Evolutionary conservation across 37 sponge, comb jelly and placozoan species (phyloP).

Genomic region (Tethya wilhelma): DNA sequence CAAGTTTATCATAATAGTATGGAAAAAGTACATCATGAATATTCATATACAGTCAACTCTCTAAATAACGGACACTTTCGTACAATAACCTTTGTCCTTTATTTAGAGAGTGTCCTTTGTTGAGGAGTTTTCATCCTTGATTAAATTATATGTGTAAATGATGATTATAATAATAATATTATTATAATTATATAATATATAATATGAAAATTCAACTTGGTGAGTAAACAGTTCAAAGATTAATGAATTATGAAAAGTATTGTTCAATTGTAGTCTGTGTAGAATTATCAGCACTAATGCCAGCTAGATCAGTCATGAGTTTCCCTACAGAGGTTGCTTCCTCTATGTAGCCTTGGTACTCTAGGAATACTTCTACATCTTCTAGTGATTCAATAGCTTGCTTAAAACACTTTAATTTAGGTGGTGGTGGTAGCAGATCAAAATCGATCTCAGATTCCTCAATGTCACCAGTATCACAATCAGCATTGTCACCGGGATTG

Average conservation of each 20-base stretch:
- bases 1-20: no score
- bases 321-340: neutral
- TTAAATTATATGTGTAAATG: no score
- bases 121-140: no score
- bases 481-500: neutral
- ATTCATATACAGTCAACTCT: no score
- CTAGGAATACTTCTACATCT: neutral
- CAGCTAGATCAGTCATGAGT: slow-evolving; percentile 6
- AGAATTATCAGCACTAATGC: slow-evolving; percentile 11
- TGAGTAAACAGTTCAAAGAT: neutral
- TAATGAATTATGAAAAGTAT: slow-evolving; percentile 1
- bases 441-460: neutral
- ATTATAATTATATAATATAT: neutral
- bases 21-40: no score
- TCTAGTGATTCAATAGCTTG: neutral
- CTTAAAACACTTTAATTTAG: neutral
- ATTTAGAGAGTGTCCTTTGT: no score
- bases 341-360: neutral
- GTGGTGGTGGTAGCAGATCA: neutral
- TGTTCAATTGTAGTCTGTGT: slow-evolving; percentile 19
- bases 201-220: slow-evolving; percentile 17
- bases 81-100: no score
- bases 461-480: neutral
- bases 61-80: no score
- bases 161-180: neutral